Evolutionary conservation across 2,888 invertebrate species (phyloP).

Genomic region (Agrochola circellaris): DNA sequence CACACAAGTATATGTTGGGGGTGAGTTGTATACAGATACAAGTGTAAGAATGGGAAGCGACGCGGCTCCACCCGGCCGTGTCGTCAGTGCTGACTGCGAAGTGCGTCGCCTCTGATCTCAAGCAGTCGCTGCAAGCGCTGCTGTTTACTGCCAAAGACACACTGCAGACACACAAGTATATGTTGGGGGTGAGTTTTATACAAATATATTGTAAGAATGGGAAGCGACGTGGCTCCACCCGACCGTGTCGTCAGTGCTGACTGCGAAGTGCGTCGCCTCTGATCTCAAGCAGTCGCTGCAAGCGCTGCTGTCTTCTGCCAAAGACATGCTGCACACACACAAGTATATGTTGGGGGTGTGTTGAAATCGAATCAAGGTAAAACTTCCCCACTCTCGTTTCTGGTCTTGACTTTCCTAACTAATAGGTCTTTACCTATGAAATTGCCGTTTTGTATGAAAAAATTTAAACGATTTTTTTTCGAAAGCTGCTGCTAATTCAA

Average conservation of each 20-base stretch:
- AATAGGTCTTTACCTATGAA: no score
- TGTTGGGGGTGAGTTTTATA: slow-evolving; percentile 83
- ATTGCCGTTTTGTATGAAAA: no score
- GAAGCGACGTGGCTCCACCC: no score
- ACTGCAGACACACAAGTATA: slow-evolving; percentile 88
- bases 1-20: slow-evolving; percentile 91
- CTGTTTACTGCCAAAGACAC: slow-evolving; percentile 90
- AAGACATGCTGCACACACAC: slow-evolving; percentile 87
- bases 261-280: slow-evolving; percentile 86
- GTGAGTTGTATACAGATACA: no score
- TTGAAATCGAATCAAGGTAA: no score
- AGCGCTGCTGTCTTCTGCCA: slow-evolving; percentile 90
- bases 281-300: slow-evolving; percentile 91
- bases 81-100: slow-evolving; percentile 87
- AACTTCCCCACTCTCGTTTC: no score
- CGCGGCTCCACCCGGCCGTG: slow-evolving; percentile 90
- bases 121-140: slow-evolving; percentile 89
- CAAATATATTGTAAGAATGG: no score
- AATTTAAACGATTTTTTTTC: no score
- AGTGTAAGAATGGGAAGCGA: slow-evolving; percentile 88
- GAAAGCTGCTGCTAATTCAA: no score
- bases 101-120: slow-evolving; percentile 88
- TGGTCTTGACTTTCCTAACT: no score
- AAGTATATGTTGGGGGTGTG: slow-evolving; percentile 89
- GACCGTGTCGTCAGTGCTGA: slow-evolving; percentile 86